These are phyloP conservation scores for Catagonus wagneri DNA, from an alignment of 2,113 vertebrate genomes.

Conservation along the genomic window DNA sequence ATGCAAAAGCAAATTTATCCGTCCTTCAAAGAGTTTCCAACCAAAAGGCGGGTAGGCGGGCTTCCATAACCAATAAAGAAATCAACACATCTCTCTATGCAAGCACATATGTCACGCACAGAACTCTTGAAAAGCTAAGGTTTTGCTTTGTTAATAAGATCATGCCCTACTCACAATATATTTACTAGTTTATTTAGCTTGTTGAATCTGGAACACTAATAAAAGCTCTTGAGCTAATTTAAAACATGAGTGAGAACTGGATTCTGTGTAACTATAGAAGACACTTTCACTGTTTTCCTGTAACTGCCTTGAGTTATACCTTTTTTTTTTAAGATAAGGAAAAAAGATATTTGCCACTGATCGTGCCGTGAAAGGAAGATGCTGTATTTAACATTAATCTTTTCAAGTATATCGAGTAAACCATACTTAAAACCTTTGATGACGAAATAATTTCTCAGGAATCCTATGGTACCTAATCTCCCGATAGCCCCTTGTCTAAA, in stretches of 20 bases:
- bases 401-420: neutral
- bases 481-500: neutral
- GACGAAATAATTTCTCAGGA: neutral
- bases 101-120: neutral
- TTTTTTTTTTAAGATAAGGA: constrained; percentile 5
- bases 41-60: neutral
- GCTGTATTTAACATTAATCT: neutral
- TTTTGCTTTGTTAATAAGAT: constrained; percentile 36
- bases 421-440: neutral
- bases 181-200: constrained; percentile 28
- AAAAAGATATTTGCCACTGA: constrained; percentile 15
- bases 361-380: neutral
- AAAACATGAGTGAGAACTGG: constrained; percentile 8
- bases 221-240: constrained; percentile 48
- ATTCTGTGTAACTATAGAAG: neutral
- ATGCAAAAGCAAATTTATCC: neutral
- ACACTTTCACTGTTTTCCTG: constrained; percentile 37
- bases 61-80: neutral
- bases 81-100: neutral
- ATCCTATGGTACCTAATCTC: neutral
- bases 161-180: neutral
- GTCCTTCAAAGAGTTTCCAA: neutral
- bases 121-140: neutral
- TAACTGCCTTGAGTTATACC: neutral
- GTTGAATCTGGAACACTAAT: constrained; percentile 45